These are phyloP conservation scores for Petrocephalus schoutedeni DNA, from an alignment of 2,797 vertebrate genomes.

Conservation along the genomic window DNA sequence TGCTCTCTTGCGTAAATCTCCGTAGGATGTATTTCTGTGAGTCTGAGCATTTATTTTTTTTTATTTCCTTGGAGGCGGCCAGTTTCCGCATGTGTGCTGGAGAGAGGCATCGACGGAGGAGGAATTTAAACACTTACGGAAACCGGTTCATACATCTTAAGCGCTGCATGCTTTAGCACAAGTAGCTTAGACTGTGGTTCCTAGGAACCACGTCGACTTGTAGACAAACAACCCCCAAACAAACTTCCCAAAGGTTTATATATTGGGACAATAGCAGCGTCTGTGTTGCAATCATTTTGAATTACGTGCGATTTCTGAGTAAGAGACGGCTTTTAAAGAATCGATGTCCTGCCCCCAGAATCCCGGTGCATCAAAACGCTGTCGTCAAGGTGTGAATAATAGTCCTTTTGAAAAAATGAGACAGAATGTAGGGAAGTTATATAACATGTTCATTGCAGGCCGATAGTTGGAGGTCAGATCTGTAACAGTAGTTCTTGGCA, in stretches of 20 bases:
- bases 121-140: neutral
- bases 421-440: conserved; percentile 16
- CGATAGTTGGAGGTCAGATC: conserved; percentile 16
- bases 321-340: neutral
- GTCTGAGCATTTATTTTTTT: neutral
- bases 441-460: conserved; percentile 8
- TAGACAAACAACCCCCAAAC: neutral
- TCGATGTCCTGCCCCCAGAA: neutral
- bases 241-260: neutral
- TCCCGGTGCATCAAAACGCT: neutral
- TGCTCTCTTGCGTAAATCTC: neutral
- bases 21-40: conserved; percentile 1
- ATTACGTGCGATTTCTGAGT: neutral
- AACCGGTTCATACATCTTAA: neutral
- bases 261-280: no score
- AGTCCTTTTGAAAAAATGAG: neutral
- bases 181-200: neutral
- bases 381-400: neutral
- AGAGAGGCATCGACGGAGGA: neutral
- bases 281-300: conserved; percentile 8
- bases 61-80: neutral
- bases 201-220: neutral
- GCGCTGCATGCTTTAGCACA: no score
- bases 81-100: neutral
- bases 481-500: neutral